Evolutionary conservation across 2,888 invertebrate genomes (phyloP), one percentile per base, ranked within the genome.

Genomic region (Chalcis sispes): DNA sequence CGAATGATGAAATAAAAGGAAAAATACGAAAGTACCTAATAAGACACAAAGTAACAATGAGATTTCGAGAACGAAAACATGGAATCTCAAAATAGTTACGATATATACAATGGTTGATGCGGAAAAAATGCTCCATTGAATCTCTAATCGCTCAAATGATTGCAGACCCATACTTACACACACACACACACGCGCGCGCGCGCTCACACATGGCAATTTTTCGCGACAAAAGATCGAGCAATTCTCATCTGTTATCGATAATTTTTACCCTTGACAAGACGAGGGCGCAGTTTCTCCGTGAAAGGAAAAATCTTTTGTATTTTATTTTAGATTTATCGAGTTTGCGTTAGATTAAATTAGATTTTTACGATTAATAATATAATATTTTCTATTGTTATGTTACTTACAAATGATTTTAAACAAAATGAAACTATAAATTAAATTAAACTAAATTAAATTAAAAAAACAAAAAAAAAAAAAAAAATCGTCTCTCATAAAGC

Each of bases 111-210:
- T 27, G 27, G 27, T 61, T 36, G 23, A 56, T 40, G 36, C 46
- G 23, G 56, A 64, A 64, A 62, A 65, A 58, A 42, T 42, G 18
- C 52, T 54, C 58, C 59, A 73, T 73, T 73, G 36, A 73, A 50
- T 66, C 59, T 27, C 59, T 73, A 73, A 73, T 73, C 72, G 58
- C 3, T 20, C 58, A 59, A 50, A 73, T 66, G 65, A 73, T 73
- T 66, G 66, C 50, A 29, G 5, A 59, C 27, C 50, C 66, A n/a
- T n/a, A n/a, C n/a, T n/a, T n/a, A n/a, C n/a, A n/a, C n/a, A n/a
- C n/a, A n/a, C n/a, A n/a, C n/a, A n/a, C n/a, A n/a, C n/a, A n/a
- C n/a, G n/a, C n/a, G n/a, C n/a, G n/a, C n/a, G n/a, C n/a, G n/a
- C n/a, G n/a, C n/a, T n/a, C n/a, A 48, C 65, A 20, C 59, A 40